phyloP scores from a whole-genome alignment of 2,113 vertebrate species.

The Erinaceus europaeus region DNA sequence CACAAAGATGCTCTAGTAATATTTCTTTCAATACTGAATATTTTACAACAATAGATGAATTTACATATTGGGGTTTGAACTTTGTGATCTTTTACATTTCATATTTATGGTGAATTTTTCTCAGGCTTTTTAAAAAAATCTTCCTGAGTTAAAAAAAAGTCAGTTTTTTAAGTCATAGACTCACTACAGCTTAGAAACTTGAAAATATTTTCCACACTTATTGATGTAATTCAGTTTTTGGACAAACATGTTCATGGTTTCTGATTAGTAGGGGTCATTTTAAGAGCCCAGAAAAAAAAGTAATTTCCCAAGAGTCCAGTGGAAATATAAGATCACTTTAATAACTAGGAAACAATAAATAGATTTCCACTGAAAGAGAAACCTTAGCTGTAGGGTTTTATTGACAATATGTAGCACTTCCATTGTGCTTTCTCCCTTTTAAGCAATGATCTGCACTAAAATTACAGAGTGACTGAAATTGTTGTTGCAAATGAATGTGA shows the following conservation, averaged over 20 bases:
- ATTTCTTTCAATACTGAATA: background rate
- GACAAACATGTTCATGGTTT: slow-evolving; percentile 30
- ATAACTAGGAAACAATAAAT: slow-evolving; percentile 54
- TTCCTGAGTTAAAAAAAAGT: too few relatives aligned
- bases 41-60: background rate
- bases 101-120: background rate
- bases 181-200: slow-evolving; percentile 23
- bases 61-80: background rate
- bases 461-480: slow-evolving; percentile 7
- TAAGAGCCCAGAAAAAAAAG: slow-evolving; percentile 30
- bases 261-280: slow-evolving; percentile 29
- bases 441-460: slow-evolving; percentile 3
- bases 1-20: too few relatives aligned
- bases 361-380: slow-evolving; percentile 57
- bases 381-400: slow-evolving; percentile 32
- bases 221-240: slow-evolving; percentile 32
- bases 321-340: slow-evolving; percentile 52
- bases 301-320: too few relatives aligned
- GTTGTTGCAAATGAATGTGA: background rate
- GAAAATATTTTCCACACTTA: background rate
- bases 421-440: background rate
- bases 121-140: background rate
- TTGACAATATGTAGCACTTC: slow-evolving; percentile 14
- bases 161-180: slow-evolving; percentile 48
- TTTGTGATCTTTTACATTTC: background rate